These are phyloP conservation scores for Electrophaes corylata DNA, from an alignment of 2,888 invertebrate species.

Conservation along the genomic window DNA sequence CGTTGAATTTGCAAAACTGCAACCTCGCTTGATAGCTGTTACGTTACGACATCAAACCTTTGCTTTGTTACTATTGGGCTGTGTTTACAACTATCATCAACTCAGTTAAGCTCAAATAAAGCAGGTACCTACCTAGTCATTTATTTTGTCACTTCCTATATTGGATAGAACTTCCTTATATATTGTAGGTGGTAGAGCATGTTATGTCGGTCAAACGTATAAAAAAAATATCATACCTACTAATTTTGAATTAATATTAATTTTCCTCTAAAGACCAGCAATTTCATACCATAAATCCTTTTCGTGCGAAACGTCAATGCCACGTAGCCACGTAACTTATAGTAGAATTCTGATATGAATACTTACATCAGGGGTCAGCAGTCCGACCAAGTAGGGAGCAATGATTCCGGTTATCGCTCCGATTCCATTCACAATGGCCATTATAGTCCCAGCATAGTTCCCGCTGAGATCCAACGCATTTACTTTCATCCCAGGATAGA, in stretches of 20 bases:
- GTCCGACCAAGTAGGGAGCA: slow-evolving; percentile 87
- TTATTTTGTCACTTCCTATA: neutral
- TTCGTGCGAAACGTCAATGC: slow-evolving; percentile 5
- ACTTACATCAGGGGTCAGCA: slow-evolving; percentile 87
- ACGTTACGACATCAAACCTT: slow-evolving; percentile 30
- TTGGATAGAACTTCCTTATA: too few species aligned
- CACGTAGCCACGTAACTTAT: neutral
- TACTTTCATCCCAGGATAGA: slow-evolving; percentile 88
- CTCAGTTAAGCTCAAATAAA: neutral
- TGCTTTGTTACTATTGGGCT: neutral
- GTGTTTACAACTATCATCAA: neutral
- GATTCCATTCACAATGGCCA: slow-evolving; percentile 89
- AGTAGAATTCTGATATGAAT: slow-evolving; percentile 4
- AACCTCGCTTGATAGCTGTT: slow-evolving; percentile 36
- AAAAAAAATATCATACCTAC: neutral
- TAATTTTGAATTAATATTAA: too few species aligned
- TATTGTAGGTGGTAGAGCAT: too few species aligned
- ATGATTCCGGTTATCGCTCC: slow-evolving; percentile 89
- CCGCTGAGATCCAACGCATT: slow-evolving; percentile 87
- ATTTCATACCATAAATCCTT: slow-evolving; percentile 13
- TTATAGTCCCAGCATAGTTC: slow-evolving; percentile 87
- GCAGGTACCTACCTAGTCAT: too few species aligned
- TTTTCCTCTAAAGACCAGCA: slow-evolving; percentile 3
- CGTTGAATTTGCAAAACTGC: slow-evolving; percentile 34
- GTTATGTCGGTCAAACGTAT: neutral